These are phyloP conservation scores for Sarcophaga bullata DNA, from an alignment of 1,140 invertebrate genomes.

Conservation along the genomic window DNA sequence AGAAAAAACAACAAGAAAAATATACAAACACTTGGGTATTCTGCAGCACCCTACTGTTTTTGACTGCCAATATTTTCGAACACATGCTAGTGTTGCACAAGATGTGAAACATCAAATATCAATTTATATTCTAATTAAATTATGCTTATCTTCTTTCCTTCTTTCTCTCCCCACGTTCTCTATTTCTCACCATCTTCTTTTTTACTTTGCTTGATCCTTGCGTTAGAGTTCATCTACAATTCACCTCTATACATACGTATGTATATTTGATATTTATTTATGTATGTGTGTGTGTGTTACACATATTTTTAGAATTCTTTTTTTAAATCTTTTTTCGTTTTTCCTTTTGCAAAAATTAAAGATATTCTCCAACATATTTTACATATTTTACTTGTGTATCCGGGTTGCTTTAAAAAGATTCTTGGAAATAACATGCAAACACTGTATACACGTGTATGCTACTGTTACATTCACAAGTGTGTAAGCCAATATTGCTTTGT, in stretches of 20 bases:
- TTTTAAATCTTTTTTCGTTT: too few relatives aligned
- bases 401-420: neutral
- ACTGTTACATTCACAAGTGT: neutral
- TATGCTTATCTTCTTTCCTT: neutral
- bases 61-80: neutral
- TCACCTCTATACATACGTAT: neutral
- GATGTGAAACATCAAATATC: slow-evolving; percentile 5
- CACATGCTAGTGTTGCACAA: neutral
- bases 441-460: neutral
- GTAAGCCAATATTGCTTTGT: neutral
- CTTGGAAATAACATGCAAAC: neutral
- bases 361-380: neutral
- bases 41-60: too few relatives aligned
- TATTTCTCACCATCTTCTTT: too few relatives aligned
- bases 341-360: too few relatives aligned
- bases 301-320: too few relatives aligned
- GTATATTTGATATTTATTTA: neutral
- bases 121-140: slow-evolving; percentile 25
- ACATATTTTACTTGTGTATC: neutral
- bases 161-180: too few relatives aligned
- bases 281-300: neutral
- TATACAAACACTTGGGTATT: too few relatives aligned
- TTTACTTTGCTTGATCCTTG: too few relatives aligned
- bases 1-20: too few relatives aligned
- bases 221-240: neutral